Base-by-base conservation (phyloP, 1,140 invertebrate species). In the Drosophila insularis region DNA sequence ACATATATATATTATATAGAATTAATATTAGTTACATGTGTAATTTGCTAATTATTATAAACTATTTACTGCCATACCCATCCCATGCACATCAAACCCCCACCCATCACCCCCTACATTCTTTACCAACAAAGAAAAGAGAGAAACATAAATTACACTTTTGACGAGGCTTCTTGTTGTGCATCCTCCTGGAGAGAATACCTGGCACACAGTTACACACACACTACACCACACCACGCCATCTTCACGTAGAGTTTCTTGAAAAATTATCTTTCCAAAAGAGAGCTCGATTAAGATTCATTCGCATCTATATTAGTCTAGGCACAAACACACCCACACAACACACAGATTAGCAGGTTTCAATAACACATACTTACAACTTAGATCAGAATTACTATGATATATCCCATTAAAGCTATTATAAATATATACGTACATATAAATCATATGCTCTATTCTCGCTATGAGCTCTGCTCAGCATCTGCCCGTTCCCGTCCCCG, bases 31-130 rank as follows among this genome's bases (percentile, higher is more conserved):
- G 74, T 70, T 80, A 76, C 78, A 76, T 71, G 75, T 78, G 71
- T 82, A 80, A 81, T 78, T 80, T 87, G 71, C 71, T 81, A 75
- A 87, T 65, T 81, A 86, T 86, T 86, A 89, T 75, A 73, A 85
- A 81, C 82, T 87, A 89, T 89, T 75, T 89, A 89, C 84, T 89
- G 84, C 84, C 84, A 89, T 89, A 89, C 68, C 77, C 43, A 50
- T 50, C 43, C 77, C 69, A 59, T 72, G 84, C 72, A 81, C 84
- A 78, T 79, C 61, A 76, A 39, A 46, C 60, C 54, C 75, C 68
- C 27, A 17, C 14, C 62, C 70, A 43, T n/a, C 61, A 56, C 54
- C 63, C 72, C 64, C 81, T 54, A 75, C 58, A 46, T 37, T 43
- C 39, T 39, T 27, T 4, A 10, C 21, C 68, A n/a, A 17, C 31